Evolutionary conservation across 2,797 vertebrate species (phyloP), one percentile per base, ranked within the genome.

Genomic region (Gobio occitaniae): DNA sequence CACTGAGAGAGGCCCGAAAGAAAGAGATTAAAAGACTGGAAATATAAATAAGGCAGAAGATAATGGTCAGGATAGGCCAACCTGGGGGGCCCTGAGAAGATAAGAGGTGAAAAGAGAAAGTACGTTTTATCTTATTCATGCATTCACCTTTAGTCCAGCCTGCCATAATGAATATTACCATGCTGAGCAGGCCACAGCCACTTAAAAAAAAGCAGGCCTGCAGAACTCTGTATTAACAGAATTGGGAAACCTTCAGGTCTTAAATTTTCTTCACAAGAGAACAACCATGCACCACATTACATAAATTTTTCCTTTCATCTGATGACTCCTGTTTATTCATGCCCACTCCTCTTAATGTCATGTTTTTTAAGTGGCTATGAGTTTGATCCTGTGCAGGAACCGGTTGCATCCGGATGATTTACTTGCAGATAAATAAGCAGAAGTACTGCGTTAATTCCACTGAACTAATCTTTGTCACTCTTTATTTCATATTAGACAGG

Each of bases 261-360:
- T 65, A 29, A 56, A 66, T 41, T 74, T 48, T 68, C 47, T 38
- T 71, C 48, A 63, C 74, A 88, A 48, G 77, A 83, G 52, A 65
- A 85, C 44, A 85, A 86, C 84, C 66, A 84, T 56, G 82, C 84
- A 86, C 74, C 87, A 83, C 71, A 87, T 83, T 69, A 85, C 68
- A 80, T 80, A 10, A n/a, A 44, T 63, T 54, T 74, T 74, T 65
- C 25, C 32, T 75, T 86, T 80, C 61, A 86, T 75, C 75, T 86
- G 52, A 71, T 78, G 25, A 50, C 54, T 79, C 16, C 21, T 59
- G 54, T 80, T 63, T 74, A 72, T 72, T 85, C 44, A 80, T 74
- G 54, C 69, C 54, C 69, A 63, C 80, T 82, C 41, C 25, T 82
- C 54, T 15, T 17, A 80, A 61, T n/a, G 32, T 32, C 9, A 17